Base-by-base conservation (phyloP, 2,888 invertebrate species). In the Tricholauxania praeusta region DNA sequence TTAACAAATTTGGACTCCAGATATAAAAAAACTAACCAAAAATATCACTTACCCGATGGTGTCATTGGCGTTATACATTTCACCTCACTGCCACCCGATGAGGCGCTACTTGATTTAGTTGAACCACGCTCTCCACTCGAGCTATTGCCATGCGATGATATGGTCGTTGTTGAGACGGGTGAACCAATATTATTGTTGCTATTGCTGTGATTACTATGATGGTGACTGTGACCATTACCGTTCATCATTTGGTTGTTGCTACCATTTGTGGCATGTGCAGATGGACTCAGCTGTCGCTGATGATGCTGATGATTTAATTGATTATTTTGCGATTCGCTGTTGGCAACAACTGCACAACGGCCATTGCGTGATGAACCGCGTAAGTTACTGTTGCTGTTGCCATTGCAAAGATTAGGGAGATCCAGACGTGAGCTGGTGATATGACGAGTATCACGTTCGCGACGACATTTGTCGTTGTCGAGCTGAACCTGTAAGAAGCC, bases 381-480 rank as follows among this genome's bases (percentile, higher is more conserved):
- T 32, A 72, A 72, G 47, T 62, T 78, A 67, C 78, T 80, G 62
- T 65, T 71, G 55, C 65, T 65, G 47, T 73, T 76, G n/a, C 73
- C 75, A 73, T 83, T 85, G 79, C 87, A 87, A 52, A 87, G 80
- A 75, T 82, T 83, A 64, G 87, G 85, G 75, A 87, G 77, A 78
- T 88, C 87, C 75, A 87, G 79, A 63, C 85, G 84, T 48, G 85
- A 83, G 72, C 82, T 80, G 73, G 83, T 80, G 73, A 84, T 82
- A 70, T 82, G 75, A 72, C 83, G 83, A 69, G 74, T 78, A 70
- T 84, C 84, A 79, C 87, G 82, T 80, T 87, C 87, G 75, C 87
- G 86, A 81, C 87, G 86, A 81, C 85, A 82, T 83, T 88, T 87
- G 79, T 87, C 87, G 83, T 87, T 88, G 80, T 88, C 88, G 79